Evolutionary conservation across 2,888 invertebrate genomes (phyloP).

Genomic region (Pherbina coryleti): DNA sequence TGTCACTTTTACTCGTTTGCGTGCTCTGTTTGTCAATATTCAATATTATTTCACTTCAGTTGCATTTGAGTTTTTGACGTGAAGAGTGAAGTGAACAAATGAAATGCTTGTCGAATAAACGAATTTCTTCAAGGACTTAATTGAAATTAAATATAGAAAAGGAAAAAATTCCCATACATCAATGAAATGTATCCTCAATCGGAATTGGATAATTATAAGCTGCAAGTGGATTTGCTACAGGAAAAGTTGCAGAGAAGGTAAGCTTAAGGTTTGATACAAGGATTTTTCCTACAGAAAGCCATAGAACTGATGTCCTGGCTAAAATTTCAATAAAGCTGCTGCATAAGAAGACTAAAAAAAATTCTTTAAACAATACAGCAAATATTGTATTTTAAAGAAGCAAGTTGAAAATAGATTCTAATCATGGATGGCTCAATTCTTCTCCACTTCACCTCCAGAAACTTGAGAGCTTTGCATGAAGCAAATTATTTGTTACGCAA

Average conservation of each 20-base stretch:
- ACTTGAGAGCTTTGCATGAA: background rate
- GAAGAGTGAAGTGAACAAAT: background rate
- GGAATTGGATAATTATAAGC: conserved; percentile 68
- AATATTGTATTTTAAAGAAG: no score
- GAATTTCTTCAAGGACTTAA: background rate
- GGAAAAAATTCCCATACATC: background rate
- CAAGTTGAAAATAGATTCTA: no score
- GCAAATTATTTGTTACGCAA: no score
- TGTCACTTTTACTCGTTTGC: background rate
- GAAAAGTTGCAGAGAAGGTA: conserved; percentile 67
- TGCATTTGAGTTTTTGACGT: conserved; percentile 1
- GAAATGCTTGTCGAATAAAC: background rate
- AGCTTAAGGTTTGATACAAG: conserved; percentile 19
- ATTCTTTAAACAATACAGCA: no score
- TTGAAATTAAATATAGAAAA: background rate
- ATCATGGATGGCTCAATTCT: no score
- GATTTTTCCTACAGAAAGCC: no score
- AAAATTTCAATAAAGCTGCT: no score
- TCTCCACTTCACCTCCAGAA: background rate
- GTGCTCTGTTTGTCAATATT: background rate
- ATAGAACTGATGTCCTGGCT: no score
- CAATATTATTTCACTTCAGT: background rate
- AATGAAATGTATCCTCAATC: conserved; percentile 65
- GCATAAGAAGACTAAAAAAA: no score
- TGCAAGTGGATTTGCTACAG: conserved; percentile 68